These are phyloP conservation scores for Pomacea canaliculata DNA, from an alignment of 2,888 invertebrate genomes.

Conservation along the genomic window DNA sequence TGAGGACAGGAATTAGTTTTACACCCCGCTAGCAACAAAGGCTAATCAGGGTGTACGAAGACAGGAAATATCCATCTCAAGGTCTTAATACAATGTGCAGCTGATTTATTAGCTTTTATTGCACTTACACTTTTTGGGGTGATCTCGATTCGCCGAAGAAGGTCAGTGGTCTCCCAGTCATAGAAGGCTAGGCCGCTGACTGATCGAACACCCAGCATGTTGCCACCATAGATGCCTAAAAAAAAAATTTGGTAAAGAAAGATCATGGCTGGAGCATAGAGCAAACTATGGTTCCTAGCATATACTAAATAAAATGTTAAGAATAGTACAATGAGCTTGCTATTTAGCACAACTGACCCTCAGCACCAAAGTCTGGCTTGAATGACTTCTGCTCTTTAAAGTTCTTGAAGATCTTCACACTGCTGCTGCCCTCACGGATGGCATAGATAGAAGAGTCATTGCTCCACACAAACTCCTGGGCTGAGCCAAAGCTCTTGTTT, in stretches of 20 bases:
- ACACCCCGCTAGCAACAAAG: too few species aligned
- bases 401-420: conserved; percentile 93
- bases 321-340: too few species aligned
- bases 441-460: conserved; percentile 88
- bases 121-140: conserved; percentile 82
- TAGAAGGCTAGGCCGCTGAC: conserved; percentile 94
- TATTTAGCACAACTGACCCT: conserved; percentile 74
- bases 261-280: too few species aligned
- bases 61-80: too few species aligned
- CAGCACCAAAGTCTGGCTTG: conserved; percentile 96
- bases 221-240: conserved; percentile 89
- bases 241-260: too few species aligned
- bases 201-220: conserved; percentile 90
- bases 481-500: conserved; percentile 98
- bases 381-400: conserved; percentile 97
- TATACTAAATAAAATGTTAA: too few species aligned
- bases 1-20: too few species aligned
- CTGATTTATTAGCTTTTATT: too few species aligned
- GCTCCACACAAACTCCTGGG: conserved; percentile 99
- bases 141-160: conserved; percentile 96
- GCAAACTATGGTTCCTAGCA: too few species aligned
- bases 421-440: conserved; percentile 86
- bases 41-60: too few species aligned
- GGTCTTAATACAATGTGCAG: too few species aligned
- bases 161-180: conserved; percentile 94